A percentile compares a stretch with the other conserved stretches of the same genome.
Conservation (phyloP, 2,113 vertebrate genomes). For the Petromus typicus region DNA sequence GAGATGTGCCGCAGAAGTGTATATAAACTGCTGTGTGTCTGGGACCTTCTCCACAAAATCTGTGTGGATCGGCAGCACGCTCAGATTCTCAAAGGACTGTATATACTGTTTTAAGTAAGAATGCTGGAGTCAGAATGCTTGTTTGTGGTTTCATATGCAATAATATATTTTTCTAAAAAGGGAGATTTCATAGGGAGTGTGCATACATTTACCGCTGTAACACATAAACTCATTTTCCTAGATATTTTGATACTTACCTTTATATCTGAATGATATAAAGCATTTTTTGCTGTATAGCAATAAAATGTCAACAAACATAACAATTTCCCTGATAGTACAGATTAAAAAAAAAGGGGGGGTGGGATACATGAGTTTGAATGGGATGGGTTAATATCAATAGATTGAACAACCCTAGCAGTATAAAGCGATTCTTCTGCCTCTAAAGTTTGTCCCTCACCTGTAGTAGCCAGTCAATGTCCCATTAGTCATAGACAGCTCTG, state of each 20-base stretch:
- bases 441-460: neutral
- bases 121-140: slow-evolving; percentile 68
- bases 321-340: neutral
- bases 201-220: slow-evolving; percentile 60
- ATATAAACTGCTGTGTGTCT: slow-evolving; percentile 68
- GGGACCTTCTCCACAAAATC: slow-evolving; percentile 61
- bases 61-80: slow-evolving; percentile 67
- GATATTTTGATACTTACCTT: slow-evolving; percentile 73
- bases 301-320: slow-evolving; percentile 62
- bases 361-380: neutral
- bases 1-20: slow-evolving; percentile 74
- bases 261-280: slow-evolving; percentile 58
- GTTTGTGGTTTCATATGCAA: slow-evolving; percentile 73
- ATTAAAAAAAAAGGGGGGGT: slow-evolving; percentile 9
- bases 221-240: slow-evolving; percentile 67
- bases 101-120: slow-evolving; percentile 80
- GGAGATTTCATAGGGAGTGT: slow-evolving; percentile 52
- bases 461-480: neutral
- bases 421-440: neutral
- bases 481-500: neutral
- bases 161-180: slow-evolving; percentile 79
- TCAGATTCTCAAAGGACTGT: slow-evolving; percentile 75
- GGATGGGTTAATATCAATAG: neutral
- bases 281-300: slow-evolving; percentile 59
- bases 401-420: neutral